A percentile compares a stretch with the other conserved stretches of the same genome.
Evolutionary conservation across 2,797 vertebrate genomes (phyloP).

Genomic region (Toxotes lorentzi): DNA sequence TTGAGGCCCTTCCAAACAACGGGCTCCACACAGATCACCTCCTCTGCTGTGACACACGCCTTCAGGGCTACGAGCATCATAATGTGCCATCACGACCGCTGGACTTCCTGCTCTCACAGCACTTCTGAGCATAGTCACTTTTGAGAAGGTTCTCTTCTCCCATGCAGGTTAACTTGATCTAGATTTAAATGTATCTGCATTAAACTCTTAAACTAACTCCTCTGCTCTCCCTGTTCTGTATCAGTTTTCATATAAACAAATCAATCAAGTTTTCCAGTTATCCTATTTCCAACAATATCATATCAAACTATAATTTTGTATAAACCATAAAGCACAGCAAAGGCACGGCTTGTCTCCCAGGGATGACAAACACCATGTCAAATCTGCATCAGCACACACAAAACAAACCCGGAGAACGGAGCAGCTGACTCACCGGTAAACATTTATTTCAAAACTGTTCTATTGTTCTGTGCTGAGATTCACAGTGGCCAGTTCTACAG

Average conservation of each 20-base stretch:
- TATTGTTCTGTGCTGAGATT: background rate
- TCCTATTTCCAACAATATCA: background rate
- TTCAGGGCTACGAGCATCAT: background rate
- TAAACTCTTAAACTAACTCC: background rate
- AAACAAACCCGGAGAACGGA: background rate
- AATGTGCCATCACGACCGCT: background rate
- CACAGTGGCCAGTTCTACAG: background rate
- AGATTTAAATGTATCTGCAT: no score
- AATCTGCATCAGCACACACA: constrained; percentile 4
- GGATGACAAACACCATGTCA: background rate
- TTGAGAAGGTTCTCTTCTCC: background rate
- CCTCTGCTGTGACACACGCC: background rate
- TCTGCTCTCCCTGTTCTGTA: background rate
- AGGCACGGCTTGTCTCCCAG: background rate
- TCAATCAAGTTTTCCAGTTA: background rate
- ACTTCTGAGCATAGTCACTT: background rate
- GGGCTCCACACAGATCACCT: background rate
- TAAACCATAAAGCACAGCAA: background rate
- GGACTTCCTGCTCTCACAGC: background rate
- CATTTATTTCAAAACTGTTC: constrained; percentile 17
- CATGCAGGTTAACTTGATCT: background rate
- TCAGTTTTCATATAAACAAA: background rate
- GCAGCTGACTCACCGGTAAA: constrained; percentile 3
- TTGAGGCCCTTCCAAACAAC: background rate
- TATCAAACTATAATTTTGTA: background rate